phyloP scores from a whole-genome alignment of 2,113 vertebrate species.

The Albula glossodonta region DNA sequence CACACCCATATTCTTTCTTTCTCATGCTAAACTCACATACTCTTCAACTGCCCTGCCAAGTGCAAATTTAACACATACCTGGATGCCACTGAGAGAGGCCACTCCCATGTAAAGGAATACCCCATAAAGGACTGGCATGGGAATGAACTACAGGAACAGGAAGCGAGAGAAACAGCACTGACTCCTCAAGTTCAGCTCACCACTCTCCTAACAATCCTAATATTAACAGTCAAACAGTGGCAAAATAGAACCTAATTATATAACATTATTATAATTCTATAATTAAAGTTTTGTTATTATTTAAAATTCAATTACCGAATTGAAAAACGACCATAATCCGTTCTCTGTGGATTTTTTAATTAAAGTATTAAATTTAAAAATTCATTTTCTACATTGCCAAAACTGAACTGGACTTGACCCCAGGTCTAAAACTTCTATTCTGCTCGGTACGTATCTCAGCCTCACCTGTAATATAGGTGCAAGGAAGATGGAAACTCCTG shows the following conservation, averaged over 20 bases:
- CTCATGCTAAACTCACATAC: too few species aligned
- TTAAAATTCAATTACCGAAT: background rate
- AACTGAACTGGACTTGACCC: too few species aligned
- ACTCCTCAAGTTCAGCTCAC: background rate
- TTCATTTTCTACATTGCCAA: background rate
- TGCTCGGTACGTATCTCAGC: background rate
- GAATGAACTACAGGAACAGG: conserved; percentile 77
- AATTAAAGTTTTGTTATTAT: background rate
- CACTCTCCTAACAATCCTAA: background rate
- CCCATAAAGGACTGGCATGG: conserved; percentile 90
- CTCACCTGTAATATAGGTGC: conserved; percentile 90
- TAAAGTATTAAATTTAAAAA: background rate
- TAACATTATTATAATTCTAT: background rate
- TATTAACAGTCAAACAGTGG: background rate
- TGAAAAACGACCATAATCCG: too few species aligned
- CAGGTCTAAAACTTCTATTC: background rate
- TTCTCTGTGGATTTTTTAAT: too few species aligned
- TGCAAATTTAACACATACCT: background rate
- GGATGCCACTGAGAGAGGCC: conserved; percentile 55
- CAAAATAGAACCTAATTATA: background rate
- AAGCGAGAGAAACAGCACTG: background rate
- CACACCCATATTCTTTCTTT: too few species aligned
- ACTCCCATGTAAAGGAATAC: conserved; percentile 97
- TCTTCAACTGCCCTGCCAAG: too few species aligned
- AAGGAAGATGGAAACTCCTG: conserved; percentile 91